Base-by-base conservation (phyloP, 2,797 vertebrate genomes). In the Pangasius macronema region DNA sequence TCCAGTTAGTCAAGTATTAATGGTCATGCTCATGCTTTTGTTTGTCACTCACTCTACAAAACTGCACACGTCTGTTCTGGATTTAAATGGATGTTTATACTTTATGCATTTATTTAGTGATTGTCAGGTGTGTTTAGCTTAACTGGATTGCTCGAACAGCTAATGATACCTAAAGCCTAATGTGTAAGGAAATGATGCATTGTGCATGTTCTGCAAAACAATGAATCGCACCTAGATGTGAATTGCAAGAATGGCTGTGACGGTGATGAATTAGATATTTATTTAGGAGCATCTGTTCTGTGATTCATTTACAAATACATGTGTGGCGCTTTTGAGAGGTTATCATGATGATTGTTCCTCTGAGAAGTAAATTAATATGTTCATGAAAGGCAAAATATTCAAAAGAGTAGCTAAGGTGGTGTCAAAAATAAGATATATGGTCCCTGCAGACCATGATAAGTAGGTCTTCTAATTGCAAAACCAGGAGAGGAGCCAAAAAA, bases 291-390 rank as follows among this genome's bases (percentile, higher is more conserved):
- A 86, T 89, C 82, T 86, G 80, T 85, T 87, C 82, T 61, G 59
- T 70, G 79, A 88, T 89, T 88, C 84, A 90, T 89, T 91, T 87
- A 89, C 18, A 85, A 90, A 90, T 75, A 85, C 73, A 84, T 84
- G 10, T 30, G 36, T 82, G 84, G 53, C 81, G 61, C 81, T 85
- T 89, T 85, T 86, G 82, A 87, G 65, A 88, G 79, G 85, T 68
- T 85, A 85, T 87, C 89, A 89, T 85, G 22, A 36, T 85, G 83
- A 90, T 77, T 85, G 59, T 84, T 81, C 88, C 88, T 86, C 68
- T 86, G 90, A 87, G 86, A 83, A 73, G 85, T 84, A 88, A 77
- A 83, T 77, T 70, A 84, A 36, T 82, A 51, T 68, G 81, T 85
- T 84, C 22, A 63, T 82, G 84, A 55, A 87, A 91, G 77, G 70